A percentile compares a stretch with the other conserved stretches of the same genome.
Conservation (phyloP, 2,888 invertebrate species). For the Sminthurinus aureus region DNA sequence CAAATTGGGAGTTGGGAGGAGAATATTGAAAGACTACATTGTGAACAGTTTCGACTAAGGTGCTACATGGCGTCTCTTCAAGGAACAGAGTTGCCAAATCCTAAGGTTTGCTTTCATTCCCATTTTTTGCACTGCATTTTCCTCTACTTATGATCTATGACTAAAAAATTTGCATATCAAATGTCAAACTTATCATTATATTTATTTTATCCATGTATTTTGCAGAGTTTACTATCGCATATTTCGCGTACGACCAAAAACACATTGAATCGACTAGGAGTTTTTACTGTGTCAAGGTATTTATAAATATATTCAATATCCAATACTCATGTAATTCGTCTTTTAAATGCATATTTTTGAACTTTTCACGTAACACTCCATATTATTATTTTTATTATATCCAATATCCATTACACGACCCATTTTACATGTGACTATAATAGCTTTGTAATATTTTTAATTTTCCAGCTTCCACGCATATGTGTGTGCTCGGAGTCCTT, state of each 20-base stretch:
- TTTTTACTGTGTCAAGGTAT: slow-evolving; percentile 79
- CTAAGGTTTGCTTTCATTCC: slow-evolving; percentile 75
- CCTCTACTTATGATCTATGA: too few relatives aligned
- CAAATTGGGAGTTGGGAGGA: slow-evolving; percentile 98
- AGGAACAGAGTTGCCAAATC: slow-evolving; percentile 94
- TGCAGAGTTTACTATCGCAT: slow-evolving; percentile 91
- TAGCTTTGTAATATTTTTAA: too few relatives aligned
- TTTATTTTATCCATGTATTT: slow-evolving; percentile 55
- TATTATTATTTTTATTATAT: too few relatives aligned
- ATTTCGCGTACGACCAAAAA: slow-evolving; percentile 95
- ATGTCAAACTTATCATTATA: too few relatives aligned
- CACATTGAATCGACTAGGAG: slow-evolving; percentile 92
- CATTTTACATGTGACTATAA: too few relatives aligned
- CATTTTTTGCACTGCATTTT: too few relatives aligned
- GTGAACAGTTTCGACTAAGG: slow-evolving; percentile 93
- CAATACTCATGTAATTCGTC: too few relatives aligned
- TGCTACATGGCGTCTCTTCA: slow-evolving; percentile 98
- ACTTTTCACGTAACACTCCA: too few relatives aligned
- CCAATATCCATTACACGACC: too few relatives aligned
- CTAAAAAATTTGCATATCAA: too few relatives aligned
- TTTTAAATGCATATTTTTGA: too few relatives aligned
- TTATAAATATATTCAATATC: too few relatives aligned
- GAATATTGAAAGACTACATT: slow-evolving; percentile 92
- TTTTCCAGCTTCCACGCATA: slow-evolving; percentile 96
- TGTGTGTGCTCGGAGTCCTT: slow-evolving; percentile 95